phyloP scores from a whole-genome alignment of 1,140 invertebrate genomes.

The Aplysia californica region DNA sequence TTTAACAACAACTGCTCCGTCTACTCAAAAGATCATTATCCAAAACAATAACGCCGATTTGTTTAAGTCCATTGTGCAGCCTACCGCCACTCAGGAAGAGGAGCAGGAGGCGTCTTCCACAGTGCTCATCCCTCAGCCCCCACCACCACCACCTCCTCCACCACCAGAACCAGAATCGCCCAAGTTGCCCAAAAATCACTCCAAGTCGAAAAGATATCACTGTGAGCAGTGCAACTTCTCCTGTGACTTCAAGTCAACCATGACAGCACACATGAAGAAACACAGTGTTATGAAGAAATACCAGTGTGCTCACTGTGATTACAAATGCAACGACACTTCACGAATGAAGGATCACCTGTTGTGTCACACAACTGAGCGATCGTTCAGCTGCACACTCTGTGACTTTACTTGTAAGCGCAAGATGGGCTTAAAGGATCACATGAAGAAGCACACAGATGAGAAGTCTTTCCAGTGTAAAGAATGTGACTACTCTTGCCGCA shows the following conservation, averaged over 20 bases:
- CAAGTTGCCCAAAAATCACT: slow-evolving; percentile 14
- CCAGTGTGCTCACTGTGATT: slow-evolving; percentile 25
- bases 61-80: too few relatives aligned
- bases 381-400: slow-evolving; percentile 1
- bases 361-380: slow-evolving; percentile 13
- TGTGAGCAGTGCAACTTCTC: slow-evolving; percentile 20
- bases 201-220: slow-evolving; percentile 19
- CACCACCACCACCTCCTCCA: too few relatives aligned
- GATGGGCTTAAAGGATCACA: slow-evolving; percentile 21
- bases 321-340: slow-evolving; percentile 16
- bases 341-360: slow-evolving; percentile 20
- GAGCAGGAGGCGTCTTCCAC: too few relatives aligned
- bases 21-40: too few relatives aligned
- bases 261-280: slow-evolving; percentile 8
- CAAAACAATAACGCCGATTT: too few relatives aligned
- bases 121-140: too few relatives aligned
- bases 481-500: slow-evolving; percentile 15
- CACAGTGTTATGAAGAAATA: slow-evolving; percentile 16
- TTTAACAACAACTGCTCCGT: too few relatives aligned
- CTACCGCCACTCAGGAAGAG: too few relatives aligned
- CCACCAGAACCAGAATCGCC: not conserved
- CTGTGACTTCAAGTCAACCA: slow-evolving; percentile 16
- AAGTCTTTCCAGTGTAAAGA: slow-evolving; percentile 13
- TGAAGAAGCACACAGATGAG: slow-evolving; percentile 19
- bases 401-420: slow-evolving; percentile 18